Conservation (phyloP, 2,888 invertebrate genomes). For the Morpho helenor region DNA sequence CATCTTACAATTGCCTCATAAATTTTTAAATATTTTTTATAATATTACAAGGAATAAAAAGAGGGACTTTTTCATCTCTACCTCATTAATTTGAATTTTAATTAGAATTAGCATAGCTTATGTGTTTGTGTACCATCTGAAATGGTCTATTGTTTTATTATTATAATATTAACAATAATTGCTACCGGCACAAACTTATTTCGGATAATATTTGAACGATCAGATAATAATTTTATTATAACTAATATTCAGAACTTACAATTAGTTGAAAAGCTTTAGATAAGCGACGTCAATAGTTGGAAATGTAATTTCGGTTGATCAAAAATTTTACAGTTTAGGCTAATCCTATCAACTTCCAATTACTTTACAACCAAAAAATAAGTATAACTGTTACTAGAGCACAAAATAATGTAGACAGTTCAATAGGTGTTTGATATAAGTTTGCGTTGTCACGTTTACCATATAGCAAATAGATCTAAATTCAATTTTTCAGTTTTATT, state of each 20-base stretch:
- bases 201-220: too few relatives aligned
- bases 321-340: too few relatives aligned
- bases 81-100: slow-evolving; percentile 11
- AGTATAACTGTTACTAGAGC: too few relatives aligned
- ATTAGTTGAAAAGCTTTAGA: too few relatives aligned
- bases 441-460: not conserved
- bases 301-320: too few relatives aligned
- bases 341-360: too few relatives aligned
- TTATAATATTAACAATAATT: not conserved
- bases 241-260: too few relatives aligned
- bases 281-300: too few relatives aligned
- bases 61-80: slow-evolving; percentile 12
- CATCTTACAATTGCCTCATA: slow-evolving; percentile 7
- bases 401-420: too few relatives aligned
- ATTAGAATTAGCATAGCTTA: not conserved
- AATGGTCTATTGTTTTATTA: not conserved
- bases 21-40: slow-evolving; percentile 3
- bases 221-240: too few relatives aligned
- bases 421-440: slow-evolving; percentile 2
- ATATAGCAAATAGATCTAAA: not conserved
- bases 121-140: not conserved
- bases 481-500: slow-evolving; percentile 4
- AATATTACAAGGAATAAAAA: slow-evolving; percentile 1
- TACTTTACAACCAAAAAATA: too few relatives aligned
- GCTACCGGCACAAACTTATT: not conserved